Percentiles rank a stretch among this genome's conserved stretches.
Evolutionary conservation across 1,140 invertebrate genomes (phyloP).

Genomic region (Branchinecta lindahli): DNA sequence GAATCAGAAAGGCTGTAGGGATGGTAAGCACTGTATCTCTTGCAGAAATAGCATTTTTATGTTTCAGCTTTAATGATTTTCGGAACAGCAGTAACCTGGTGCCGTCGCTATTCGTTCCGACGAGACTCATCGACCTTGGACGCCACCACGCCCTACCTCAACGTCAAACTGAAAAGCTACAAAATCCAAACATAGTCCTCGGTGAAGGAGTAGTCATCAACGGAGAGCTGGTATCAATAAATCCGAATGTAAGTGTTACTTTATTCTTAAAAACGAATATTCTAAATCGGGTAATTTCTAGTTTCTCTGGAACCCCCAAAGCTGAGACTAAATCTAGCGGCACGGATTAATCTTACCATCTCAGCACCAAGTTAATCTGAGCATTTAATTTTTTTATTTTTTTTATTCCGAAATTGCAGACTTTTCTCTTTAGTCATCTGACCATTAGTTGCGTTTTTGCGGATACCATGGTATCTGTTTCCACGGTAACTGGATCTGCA

Average conservation of each 20-base stretch:
- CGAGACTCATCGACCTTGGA: slow-evolving; percentile 1
- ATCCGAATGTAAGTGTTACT: slow-evolving; percentile 1
- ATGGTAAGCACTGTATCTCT: too few relatives aligned
- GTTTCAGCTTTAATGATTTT: too few relatives aligned
- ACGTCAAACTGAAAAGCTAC: not conserved
- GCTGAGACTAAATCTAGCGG: not conserved
- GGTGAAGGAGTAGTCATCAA: slow-evolving; percentile 1
- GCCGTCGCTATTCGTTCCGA: not conserved
- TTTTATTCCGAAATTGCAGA: not conserved
- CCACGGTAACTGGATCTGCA: too few relatives aligned
- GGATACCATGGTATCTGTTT: too few relatives aligned
- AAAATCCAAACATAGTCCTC: not conserved
- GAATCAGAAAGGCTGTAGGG: too few relatives aligned
- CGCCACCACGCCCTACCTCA: slow-evolving; percentile 7
- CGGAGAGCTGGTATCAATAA: slow-evolving; percentile 5
- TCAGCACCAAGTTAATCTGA: slow-evolving; percentile 1
- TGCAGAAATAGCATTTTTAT: too few relatives aligned
- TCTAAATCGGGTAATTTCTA: slow-evolving; percentile 4
- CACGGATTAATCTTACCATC: too few relatives aligned
- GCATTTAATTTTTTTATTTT: not conserved
- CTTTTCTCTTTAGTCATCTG: slow-evolving; percentile 4
- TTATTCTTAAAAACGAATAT: slow-evolving; percentile 6
- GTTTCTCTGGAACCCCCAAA: not conserved
- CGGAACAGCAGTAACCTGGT: slow-evolving; percentile 1
- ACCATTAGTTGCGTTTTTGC: too few relatives aligned